Conservation (phyloP, 2,113 vertebrate species). For the Chaetodon trifascialis region DNA sequence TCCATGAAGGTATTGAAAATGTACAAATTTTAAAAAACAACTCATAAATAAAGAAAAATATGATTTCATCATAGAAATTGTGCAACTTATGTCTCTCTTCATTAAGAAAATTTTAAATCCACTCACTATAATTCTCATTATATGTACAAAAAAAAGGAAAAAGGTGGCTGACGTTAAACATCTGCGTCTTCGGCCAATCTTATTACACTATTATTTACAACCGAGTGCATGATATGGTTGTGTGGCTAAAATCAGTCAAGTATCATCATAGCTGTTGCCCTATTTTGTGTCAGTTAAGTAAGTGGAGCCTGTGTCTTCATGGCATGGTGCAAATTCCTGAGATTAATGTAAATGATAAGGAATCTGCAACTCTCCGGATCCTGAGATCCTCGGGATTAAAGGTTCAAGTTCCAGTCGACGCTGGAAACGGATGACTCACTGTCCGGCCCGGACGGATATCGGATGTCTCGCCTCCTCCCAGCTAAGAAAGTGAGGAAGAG, state of each 20-base stretch:
- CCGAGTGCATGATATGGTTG: constrained; percentile 72
- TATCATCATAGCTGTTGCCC: constrained; percentile 72
- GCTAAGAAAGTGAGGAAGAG: constrained; percentile 61
- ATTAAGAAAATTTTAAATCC: neutral
- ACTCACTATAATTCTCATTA: neutral
- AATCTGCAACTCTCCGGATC: constrained; percentile 85
- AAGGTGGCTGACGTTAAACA: constrained; percentile 13
- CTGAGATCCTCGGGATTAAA: constrained; percentile 83
- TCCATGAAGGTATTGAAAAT: neutral
- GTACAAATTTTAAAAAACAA: neutral
- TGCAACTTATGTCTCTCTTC: neutral
- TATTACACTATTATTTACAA: constrained; percentile 81
- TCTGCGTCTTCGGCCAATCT: constrained; percentile 61
- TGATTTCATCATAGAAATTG: neutral
- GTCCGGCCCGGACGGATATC: constrained; percentile 59
- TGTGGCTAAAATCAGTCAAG: constrained; percentile 67
- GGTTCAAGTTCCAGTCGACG: constrained; percentile 80
- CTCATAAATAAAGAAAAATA: neutral
- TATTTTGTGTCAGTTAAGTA: constrained; percentile 76
- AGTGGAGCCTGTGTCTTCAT: constrained; percentile 75
- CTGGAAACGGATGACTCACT: constrained; percentile 76
- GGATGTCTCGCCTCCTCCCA: constrained; percentile 60
- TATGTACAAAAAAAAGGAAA: constrained; percentile 2
- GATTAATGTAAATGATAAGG: constrained; percentile 83
- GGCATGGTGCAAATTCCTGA: constrained; percentile 82